Base-by-base conservation (phyloP, 2,888 invertebrate genomes). In the Synanthedon formicaeformis region DNA sequence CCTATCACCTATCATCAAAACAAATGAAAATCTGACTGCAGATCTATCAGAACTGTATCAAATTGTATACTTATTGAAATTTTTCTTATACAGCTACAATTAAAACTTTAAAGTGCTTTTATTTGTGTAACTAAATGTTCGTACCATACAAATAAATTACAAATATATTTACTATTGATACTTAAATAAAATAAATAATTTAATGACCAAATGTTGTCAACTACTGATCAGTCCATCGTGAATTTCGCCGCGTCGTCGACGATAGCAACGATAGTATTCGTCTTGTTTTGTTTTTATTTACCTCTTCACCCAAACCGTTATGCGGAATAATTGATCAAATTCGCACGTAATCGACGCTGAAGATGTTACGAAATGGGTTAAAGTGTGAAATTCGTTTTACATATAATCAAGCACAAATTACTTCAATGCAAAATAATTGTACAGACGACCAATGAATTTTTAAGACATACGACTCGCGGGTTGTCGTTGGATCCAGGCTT, bases 161-260 rank as follows among this genome's bases (percentile, higher is more conserved):
- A 10, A 34, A 34, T 34, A 34, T 34, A 34, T 34, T 2, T 5
- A 23, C 23, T 34, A 5, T 34, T 34, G 1, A 34, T 34, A 8
- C 8, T 34, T 34, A 34, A 34, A 6, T 8, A 34, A 34, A 27
- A 27, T 27, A 27, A 27, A 6, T 27, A 27, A 6, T 8, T 8
- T 34, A 34, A 34, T 51, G 2, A 2, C 45, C 45, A 45, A 45
- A n/a, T 45, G 13, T 45, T 45, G 14, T 45, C 12, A 45, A 58
- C 59, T 55, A 61, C 54, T 56, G 64, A 62, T 63, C 60, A 58
- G 57, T 58, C 57, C 60, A 63, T 66, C 62, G 57, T 52, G 52
- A 58, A 58, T 58, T 54, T 62, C 61, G 57, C 57, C 60, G 63
- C 66, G 58, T 60, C 63, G 59, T 58, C 63, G 61, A 57, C 56